These are phyloP conservation scores for Habropoda laboriosa DNA, from an alignment of 1,140 invertebrate species.

Conservation along the genomic window DNA sequence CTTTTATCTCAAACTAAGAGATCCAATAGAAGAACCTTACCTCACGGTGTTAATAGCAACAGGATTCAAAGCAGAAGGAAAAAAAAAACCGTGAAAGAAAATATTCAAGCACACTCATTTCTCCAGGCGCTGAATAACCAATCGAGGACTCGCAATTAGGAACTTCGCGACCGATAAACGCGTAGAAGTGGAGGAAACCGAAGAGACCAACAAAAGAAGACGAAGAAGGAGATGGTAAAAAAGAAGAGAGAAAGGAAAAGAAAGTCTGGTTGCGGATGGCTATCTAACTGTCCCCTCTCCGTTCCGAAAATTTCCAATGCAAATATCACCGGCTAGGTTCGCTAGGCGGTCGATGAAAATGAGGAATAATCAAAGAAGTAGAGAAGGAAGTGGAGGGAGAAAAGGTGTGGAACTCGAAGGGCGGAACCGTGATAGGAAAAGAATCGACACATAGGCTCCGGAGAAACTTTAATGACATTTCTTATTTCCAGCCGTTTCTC, in stretches of 20 bases:
- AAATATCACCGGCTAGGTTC: neutral
- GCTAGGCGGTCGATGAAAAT: constrained; percentile 6
- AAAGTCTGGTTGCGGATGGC: neutral
- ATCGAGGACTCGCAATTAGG: constrained; percentile 55
- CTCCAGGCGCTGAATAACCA: constrained; percentile 39
- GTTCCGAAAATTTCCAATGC: constrained; percentile 2
- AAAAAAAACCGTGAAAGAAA: constrained; percentile 18
- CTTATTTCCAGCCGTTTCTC: constrained; percentile 58
- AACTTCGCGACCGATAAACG: constrained; percentile 12
- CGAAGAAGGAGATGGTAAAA: neutral
- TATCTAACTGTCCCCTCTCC: no score
- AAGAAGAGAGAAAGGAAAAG: constrained; percentile 4
- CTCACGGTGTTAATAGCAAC: no score
- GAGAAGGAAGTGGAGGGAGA: neutral
- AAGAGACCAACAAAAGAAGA: neutral
- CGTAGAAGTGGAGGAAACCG: constrained; percentile 37
- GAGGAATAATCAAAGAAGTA: constrained; percentile 30
- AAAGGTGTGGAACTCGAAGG: constrained; percentile 15
- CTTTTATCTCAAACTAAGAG: no score
- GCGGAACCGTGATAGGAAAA: constrained; percentile 6
- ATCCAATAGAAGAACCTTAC: no score
- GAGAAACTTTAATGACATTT: constrained; percentile 71
- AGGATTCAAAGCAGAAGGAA: neutral
- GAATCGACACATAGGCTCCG: constrained; percentile 46
- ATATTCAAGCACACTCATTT: constrained; percentile 4